These are phyloP conservation scores for Hyles vespertilio DNA, from an alignment of 1,140 invertebrate species.

Conservation along the genomic window DNA sequence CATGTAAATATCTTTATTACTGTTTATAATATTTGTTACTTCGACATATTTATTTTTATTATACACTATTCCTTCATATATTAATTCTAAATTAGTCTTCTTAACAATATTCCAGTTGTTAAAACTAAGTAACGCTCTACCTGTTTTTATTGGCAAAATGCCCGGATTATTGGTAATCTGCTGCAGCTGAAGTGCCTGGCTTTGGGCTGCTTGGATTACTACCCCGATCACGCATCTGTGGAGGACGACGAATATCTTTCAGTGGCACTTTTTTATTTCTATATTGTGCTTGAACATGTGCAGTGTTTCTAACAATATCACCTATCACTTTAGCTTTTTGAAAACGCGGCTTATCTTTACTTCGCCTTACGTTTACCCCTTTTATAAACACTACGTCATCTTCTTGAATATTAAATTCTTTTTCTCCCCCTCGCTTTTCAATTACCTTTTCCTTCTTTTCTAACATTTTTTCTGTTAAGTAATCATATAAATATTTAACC, in stretches of 20 bases:
- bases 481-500: slow-evolving; percentile 1
- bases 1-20: background rate
- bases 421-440: slow-evolving; percentile 1
- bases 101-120: slow-evolving; percentile 30
- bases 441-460: background rate
- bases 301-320: slow-evolving; percentile 14
- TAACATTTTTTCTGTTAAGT: background rate
- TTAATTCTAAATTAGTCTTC: slow-evolving; percentile 1
- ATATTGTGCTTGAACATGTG: slow-evolving; percentile 18
- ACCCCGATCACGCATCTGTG: slow-evolving; percentile 23
- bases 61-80: background rate
- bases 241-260: slow-evolving; percentile 26
- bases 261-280: slow-evolving; percentile 22
- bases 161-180: slow-evolving; percentile 27
- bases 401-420: slow-evolving; percentile 5
- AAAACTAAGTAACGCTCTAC: slow-evolving; percentile 17
- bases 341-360: slow-evolving; percentile 30
- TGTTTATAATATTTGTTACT: background rate
- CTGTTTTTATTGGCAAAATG: slow-evolving; percentile 25
- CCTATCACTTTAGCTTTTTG: slow-evolving; percentile 23
- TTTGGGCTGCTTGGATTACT: slow-evolving; percentile 3
- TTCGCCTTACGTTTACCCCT: slow-evolving; percentile 22
- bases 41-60: background rate
- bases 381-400: slow-evolving; percentile 27
- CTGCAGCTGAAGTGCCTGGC: slow-evolving; percentile 30